Percentiles rank a stretch among this genome's conserved stretches.
Evolutionary conservation across 2,888 invertebrate genomes (phyloP).

Genomic region (Perithous albicinctus): DNA sequence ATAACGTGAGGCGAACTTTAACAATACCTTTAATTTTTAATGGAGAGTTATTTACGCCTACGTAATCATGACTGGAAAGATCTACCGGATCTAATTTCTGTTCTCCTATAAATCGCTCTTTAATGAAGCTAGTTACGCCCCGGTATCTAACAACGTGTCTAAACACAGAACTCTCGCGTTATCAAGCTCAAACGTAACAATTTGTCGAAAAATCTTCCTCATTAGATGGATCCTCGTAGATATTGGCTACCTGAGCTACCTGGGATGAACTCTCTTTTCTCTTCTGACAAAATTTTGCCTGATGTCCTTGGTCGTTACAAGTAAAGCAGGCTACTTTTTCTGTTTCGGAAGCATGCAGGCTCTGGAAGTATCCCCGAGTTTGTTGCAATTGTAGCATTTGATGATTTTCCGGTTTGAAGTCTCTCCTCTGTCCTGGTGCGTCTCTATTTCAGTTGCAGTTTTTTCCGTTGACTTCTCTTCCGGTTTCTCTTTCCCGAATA

Average conservation of each 20-base stretch:
- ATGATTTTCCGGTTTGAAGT: not conserved
- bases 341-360: conserved; percentile 16
- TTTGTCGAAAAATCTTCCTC: conserved; percentile 19
- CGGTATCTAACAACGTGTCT: conserved; percentile 49
- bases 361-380: conserved; percentile 13
- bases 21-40: not conserved
- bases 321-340: conserved; percentile 49
- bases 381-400: conserved; percentile 47
- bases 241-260: not conserved
- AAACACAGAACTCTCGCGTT: not conserved
- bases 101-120: conserved; percentile 40
- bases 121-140: conserved; percentile 57
- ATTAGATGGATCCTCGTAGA: conserved; percentile 14
- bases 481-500: not conserved
- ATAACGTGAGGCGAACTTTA: not conserved
- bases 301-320: conserved; percentile 38
- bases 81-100: not conserved
- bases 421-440: not conserved
- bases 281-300: conserved; percentile 26
- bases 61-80: not conserved
- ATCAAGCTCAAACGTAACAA: conserved; percentile 6
- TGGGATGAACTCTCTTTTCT: conserved; percentile 2
- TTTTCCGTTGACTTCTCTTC: not conserved
- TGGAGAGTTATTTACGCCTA: not conserved
- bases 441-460: not conserved